Conservation (phyloP, 2,113 vertebrate genomes). For the Dendrocopos noguchii region DNA sequence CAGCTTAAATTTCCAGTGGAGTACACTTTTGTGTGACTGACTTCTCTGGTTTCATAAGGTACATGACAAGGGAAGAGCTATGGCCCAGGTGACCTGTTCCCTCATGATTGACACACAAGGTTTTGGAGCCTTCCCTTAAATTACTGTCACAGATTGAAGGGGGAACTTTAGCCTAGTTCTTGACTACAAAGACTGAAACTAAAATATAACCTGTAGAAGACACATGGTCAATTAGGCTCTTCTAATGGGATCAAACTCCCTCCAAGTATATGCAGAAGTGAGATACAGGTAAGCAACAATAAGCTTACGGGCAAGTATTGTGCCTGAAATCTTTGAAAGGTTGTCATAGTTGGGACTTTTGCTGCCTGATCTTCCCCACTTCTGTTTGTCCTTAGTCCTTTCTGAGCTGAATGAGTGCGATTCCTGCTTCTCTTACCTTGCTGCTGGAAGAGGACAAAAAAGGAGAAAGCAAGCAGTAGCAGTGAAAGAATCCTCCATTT, state of each 20-base stretch:
- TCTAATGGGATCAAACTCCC: neutral
- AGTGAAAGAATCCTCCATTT: neutral
- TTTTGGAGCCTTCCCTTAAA: neutral
- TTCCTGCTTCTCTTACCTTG: neutral
- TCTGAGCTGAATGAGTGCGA: neutral
- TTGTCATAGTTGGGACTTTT: neutral
- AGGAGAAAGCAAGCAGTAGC: neutral
- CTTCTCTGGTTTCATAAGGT: neutral
- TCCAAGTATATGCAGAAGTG: neutral
- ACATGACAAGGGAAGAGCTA: neutral
- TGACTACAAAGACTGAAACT: too few species aligned
- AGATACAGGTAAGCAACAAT: neutral
- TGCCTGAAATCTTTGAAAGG: neutral
- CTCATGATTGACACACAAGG: neutral
- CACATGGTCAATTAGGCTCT: neutral
- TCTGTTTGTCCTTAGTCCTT: neutral
- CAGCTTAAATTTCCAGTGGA: conserved; percentile 31
- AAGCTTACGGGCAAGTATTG: neutral
- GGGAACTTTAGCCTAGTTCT: too few species aligned
- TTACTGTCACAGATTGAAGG: neutral
- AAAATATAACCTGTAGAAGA: neutral
- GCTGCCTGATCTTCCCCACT: neutral
- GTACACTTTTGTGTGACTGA: conserved; percentile 17
- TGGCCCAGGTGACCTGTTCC: neutral
- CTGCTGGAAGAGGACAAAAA: neutral